These are phyloP conservation scores for Sitophilus oryzae DNA, from an alignment of 1,140 invertebrate species.

Conservation along the genomic window DNA sequence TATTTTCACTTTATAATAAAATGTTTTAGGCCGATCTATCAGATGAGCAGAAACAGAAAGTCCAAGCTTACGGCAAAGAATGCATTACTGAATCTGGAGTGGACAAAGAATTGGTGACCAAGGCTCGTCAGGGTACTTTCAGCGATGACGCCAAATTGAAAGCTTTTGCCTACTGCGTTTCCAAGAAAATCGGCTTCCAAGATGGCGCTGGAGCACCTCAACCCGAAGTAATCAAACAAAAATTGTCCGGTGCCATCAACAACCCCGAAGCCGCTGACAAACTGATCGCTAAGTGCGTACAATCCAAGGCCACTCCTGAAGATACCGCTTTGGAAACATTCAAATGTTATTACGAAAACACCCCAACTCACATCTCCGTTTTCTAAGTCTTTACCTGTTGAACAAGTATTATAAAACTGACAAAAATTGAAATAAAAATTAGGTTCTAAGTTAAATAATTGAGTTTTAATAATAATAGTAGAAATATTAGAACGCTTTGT, in stretches of 20 bases:
- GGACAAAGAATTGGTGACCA: constrained; percentile 11
- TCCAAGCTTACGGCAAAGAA: constrained; percentile 6
- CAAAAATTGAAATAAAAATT: too few species aligned
- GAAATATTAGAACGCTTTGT: too few species aligned
- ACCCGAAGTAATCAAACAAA: constrained; percentile 41
- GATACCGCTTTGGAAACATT: constrained; percentile 21
- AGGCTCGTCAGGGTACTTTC: constrained; percentile 27
- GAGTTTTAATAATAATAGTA: too few species aligned
- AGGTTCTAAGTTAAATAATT: too few species aligned
- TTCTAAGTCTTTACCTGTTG: too few species aligned
- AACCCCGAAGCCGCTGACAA: constrained; percentile 25
- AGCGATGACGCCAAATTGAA: constrained; percentile 44
- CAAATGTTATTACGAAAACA: constrained; percentile 25
- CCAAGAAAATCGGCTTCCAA: constrained; percentile 44
- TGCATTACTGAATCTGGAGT: constrained; percentile 18
- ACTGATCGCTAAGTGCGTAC: constrained; percentile 10
- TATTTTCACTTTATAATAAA: too few species aligned
- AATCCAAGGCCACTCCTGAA: constrained; percentile 8
- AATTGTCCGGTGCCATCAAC: constrained; percentile 41
- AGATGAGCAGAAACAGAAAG: constrained; percentile 24
- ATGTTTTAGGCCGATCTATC: constrained; percentile 23
- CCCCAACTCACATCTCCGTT: constrained; percentile 15
- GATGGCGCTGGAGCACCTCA: constrained; percentile 42
- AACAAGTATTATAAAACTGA: too few species aligned
- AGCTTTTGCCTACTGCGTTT: constrained; percentile 45